phyloP scores from a whole-genome alignment of 1,140 invertebrate species.

The Pachypeltis micranthus region DNA sequence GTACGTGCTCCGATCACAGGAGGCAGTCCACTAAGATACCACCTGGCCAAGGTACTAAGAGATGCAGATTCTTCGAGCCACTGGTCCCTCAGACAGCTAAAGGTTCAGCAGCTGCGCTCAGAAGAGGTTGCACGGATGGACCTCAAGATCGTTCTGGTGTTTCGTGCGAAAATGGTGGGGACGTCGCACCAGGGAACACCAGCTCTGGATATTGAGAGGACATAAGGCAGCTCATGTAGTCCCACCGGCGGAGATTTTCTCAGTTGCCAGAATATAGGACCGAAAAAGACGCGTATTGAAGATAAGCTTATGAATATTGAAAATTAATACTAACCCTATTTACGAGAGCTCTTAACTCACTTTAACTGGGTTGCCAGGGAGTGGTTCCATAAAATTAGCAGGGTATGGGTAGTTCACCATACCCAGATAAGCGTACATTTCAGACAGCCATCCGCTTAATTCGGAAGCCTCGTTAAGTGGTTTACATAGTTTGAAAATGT shows the following conservation, averaged over 20 bases:
- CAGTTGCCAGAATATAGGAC: background rate
- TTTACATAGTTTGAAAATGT: slow-evolving; percentile 62
- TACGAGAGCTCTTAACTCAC: slow-evolving; percentile 26
- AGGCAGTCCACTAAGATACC: no score
- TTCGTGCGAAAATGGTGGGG: background rate
- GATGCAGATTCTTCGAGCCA: no score
- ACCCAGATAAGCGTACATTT: slow-evolving; percentile 64
- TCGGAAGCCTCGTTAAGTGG: slow-evolving; percentile 42
- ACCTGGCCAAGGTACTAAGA: no score
- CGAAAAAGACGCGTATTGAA: background rate
- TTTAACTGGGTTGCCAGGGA: slow-evolving; percentile 75
- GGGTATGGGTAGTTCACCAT: slow-evolving; percentile 92
- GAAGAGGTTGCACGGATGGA: no score
- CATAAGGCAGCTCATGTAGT: no score
- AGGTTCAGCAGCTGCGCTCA: no score
- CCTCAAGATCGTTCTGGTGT: no score
- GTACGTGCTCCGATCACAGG: no score
- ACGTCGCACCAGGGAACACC: background rate
- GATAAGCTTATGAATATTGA: background rate
- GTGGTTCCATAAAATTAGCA: slow-evolving; percentile 60
- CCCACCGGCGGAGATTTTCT: background rate
- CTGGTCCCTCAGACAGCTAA: no score
- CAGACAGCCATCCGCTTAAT: slow-evolving; percentile 47
- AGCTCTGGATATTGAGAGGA: background rate
- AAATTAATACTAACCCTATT: background rate